These are phyloP conservation scores for Papilio xuthus DNA, from an alignment of 1,140 invertebrate genomes.

Conservation along the genomic window DNA sequence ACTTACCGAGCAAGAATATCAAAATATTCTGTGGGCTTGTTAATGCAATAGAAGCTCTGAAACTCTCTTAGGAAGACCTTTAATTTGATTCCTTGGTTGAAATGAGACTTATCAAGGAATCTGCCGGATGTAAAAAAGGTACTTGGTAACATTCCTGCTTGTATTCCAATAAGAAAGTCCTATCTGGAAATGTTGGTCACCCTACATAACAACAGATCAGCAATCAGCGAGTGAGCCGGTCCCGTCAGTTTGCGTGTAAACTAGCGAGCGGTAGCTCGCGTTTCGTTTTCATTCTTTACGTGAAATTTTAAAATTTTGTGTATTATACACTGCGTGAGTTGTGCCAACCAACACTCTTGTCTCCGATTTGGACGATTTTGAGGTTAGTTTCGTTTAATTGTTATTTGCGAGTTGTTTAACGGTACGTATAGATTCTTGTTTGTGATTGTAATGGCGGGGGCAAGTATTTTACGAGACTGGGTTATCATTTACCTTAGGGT, in stretches of 20 bases:
- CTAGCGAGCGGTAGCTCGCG: constrained; percentile 40
- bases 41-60: too few species aligned
- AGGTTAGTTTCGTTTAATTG: constrained; percentile 29
- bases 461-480: constrained; percentile 27
- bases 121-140: background rate
- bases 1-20: too few species aligned
- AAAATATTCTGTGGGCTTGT: too few species aligned
- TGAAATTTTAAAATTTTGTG: constrained; percentile 39
- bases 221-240: constrained; percentile 50
- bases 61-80: too few species aligned
- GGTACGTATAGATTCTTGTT: constrained; percentile 25
- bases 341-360: background rate
- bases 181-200: constrained; percentile 39
- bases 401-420: constrained; percentile 11
- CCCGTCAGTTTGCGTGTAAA: constrained; percentile 48
- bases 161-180: background rate
- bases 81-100: background rate
- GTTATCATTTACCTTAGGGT: constrained; percentile 21
- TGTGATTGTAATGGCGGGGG: constrained; percentile 19
- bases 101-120: background rate
- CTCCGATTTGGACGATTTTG: background rate
- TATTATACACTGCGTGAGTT: background rate
- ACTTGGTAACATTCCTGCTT: background rate
- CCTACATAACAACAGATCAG: constrained; percentile 48
- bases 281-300: constrained; percentile 31